Evolutionary conservation across 2,113 vertebrate species (phyloP), one percentile per base, ranked within the genome.

Genomic region (Serilophus lunatus): DNA sequence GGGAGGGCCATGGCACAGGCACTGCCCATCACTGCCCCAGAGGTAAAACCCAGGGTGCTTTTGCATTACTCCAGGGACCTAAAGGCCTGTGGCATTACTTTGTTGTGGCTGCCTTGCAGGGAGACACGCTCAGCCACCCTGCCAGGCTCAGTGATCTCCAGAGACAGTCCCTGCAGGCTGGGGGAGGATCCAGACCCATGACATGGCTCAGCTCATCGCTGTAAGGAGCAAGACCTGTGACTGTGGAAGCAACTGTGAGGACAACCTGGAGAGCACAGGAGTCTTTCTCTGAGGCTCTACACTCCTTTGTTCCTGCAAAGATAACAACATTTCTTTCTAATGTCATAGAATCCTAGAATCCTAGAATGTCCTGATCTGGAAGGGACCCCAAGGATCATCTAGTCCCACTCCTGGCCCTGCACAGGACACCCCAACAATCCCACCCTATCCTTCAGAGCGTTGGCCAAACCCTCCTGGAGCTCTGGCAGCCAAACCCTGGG

Each of bases 401-500:
- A 18, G 3, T 0, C 0, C 72, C 44, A 5, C 12, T 20, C 40
- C 57, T 25, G 20, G 0, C 31, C 57, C 59, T 80, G 76, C 76
- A 0, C 50, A 79, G 29, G n/a, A 7, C 40, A 7, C n/a, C 40
- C 74, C 56, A 70, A 40, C 19, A 70, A 6, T 2, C 28, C 65
- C 56, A 33, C 18, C 47, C 72, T 68, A 36, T 2, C 71, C 71
- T 45, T 28, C 63, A 3, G 2, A 77, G 72, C 10, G 12, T 1
- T 71, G 66, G 4, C 66, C 56, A 60, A 82, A 82, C 12, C 2
- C 64, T 61, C 84, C 84, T 69, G 74, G 1, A 86, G 84, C 74
- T 86, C 54, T 69, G 84, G 83, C 72, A 77, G 82, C 82, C 71
- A 45, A 45, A 45, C 83, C 72, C 72, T 86, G 63, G 83, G 84